Evolutionary conservation across 2,113 vertebrate species (phyloP).

Genomic region (Heterocephalus glaber): DNA sequence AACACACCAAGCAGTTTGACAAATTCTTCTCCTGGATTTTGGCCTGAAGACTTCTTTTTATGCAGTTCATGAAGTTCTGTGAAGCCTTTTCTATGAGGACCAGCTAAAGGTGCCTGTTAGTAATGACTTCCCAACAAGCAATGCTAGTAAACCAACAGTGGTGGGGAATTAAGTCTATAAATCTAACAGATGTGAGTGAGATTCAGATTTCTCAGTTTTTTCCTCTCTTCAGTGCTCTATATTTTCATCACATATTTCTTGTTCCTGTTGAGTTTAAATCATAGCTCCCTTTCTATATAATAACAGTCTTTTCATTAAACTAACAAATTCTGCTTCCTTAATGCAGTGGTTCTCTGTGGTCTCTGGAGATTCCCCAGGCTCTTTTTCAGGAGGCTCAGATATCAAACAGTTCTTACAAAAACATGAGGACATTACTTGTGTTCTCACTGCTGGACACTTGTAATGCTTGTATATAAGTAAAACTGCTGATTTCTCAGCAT

Average conservation of each 20-base stretch:
- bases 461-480: not conserved
- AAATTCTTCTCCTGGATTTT: slow-evolving; percentile 45
- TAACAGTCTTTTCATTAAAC: not conserved
- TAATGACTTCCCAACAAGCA: not conserved
- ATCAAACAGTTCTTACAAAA: not conserved
- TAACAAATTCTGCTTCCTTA: not conserved
- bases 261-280: slow-evolving; percentile 4
- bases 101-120: not conserved
- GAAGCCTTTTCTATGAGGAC: not conserved
- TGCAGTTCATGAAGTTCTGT: not conserved
- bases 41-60: not conserved
- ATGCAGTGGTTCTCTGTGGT: not conserved
- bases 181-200: not conserved
- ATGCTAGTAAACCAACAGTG: not conserved
- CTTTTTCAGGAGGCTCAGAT: not conserved
- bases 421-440: not conserved
- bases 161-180: not conserved
- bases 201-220: not conserved
- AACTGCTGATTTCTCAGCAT: not conserved
- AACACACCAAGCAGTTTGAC: slow-evolving; percentile 29
- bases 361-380: not conserved
- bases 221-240: not conserved
- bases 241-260: not conserved
- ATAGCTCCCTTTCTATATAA: not conserved
- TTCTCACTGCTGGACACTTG: not conserved